Evolutionary conservation across 64 coral and sea anemone species (phyloP).

Genomic region (Stylophora pistillata): DNA sequence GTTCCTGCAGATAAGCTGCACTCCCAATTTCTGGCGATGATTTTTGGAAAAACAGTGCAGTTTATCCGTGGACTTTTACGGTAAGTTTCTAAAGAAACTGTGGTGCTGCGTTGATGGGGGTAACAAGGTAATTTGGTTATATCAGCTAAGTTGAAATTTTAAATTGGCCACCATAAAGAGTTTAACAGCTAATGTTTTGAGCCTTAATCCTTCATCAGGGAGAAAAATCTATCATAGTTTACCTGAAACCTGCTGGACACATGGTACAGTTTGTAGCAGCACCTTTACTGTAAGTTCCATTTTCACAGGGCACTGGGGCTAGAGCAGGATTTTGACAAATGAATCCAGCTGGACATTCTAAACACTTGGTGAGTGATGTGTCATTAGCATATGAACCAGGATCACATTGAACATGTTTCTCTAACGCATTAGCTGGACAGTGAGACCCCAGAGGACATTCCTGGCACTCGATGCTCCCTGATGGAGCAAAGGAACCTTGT

Average conservation of each 20-base stretch:
- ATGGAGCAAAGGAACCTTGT: constrained; percentile 61
- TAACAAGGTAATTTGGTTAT: no score
- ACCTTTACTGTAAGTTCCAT: constrained; percentile 80
- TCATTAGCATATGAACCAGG: constrained; percentile 70
- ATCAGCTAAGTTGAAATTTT: no score
- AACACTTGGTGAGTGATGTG: constrained; percentile 57
- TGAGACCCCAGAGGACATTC: constrained; percentile 64
- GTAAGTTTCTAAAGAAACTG: no score
- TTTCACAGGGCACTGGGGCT: constrained; percentile 66
- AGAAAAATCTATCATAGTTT: neutral
- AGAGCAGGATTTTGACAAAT: constrained; percentile 64
- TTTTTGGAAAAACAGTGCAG: no score
- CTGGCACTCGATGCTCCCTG: constrained; percentile 45
- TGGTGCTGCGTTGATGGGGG: no score
- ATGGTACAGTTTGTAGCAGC: constrained; percentile 63
- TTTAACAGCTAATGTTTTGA: no score
- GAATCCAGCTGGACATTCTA: constrained; percentile 69
- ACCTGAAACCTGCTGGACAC: constrained; percentile 81
- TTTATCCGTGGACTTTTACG: no score
- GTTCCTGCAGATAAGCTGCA: no score
- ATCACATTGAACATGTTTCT: constrained; percentile 49
- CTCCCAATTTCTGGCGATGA: no score
- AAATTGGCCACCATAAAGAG: no score
- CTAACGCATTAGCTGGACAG: constrained; percentile 48
- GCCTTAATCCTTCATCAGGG: no score